Conservation (phyloP, 2,113 vertebrate species). For the Microtus oregoni region DNA sequence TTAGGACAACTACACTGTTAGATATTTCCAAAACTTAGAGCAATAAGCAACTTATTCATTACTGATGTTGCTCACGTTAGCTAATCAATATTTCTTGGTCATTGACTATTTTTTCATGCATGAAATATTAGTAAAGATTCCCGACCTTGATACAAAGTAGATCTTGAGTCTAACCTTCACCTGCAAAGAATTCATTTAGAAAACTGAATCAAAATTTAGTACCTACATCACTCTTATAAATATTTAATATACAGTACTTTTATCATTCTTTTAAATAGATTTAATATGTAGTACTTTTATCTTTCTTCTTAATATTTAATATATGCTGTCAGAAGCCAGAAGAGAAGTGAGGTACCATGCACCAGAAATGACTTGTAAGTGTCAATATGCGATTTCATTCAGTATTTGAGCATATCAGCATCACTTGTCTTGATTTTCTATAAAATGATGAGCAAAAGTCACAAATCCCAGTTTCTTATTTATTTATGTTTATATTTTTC, state of each 20-base stretch:
- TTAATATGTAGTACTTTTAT: slow-evolving; percentile 55
- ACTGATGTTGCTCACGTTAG: slow-evolving; percentile 60
- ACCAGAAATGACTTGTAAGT: slow-evolving; percentile 64
- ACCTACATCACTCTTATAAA: slow-evolving; percentile 72
- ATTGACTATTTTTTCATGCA: slow-evolving; percentile 76
- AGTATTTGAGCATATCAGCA: slow-evolving; percentile 50
- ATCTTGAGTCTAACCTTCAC: slow-evolving; percentile 67
- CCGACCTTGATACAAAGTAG: slow-evolving; percentile 59
- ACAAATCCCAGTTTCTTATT: slow-evolving; percentile 21
- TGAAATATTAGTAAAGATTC: slow-evolving; percentile 76
- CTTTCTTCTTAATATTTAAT: slow-evolving; percentile 77
- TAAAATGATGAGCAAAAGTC: neutral
- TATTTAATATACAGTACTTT: slow-evolving; percentile 70
- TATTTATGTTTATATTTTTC: neutral
- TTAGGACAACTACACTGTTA: slow-evolving; percentile 34
- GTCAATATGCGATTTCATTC: slow-evolving; percentile 57
- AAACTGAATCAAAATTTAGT: slow-evolving; percentile 65
- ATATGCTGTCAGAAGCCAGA: slow-evolving; percentile 50
- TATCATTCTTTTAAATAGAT: slow-evolving; percentile 73
- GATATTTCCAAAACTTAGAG: slow-evolving; percentile 55
- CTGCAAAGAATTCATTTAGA: slow-evolving; percentile 77
- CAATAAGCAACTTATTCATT: slow-evolving; percentile 62
- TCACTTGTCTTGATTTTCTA: slow-evolving; percentile 43
- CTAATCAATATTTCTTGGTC: slow-evolving; percentile 78
- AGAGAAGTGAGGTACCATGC: slow-evolving; percentile 35